Evolutionary conservation across 2,888 invertebrate genomes (phyloP), one percentile per base, ranked within the genome.

Genomic region (Melieria picta): DNA sequence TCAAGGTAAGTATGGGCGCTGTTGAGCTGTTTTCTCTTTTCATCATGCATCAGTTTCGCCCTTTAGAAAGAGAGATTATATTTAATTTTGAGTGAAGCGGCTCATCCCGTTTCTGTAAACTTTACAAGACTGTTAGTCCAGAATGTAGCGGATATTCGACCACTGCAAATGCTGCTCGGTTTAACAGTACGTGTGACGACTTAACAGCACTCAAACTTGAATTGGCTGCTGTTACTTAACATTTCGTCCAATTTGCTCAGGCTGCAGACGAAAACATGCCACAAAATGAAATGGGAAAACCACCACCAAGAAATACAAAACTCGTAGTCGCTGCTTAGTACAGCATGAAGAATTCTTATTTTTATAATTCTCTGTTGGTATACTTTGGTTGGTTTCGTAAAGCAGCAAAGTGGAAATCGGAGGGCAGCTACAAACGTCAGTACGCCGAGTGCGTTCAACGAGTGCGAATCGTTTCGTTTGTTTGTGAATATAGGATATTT

Each of bases 371-470:
- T 30, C 30, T 30, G 30, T 30, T 30, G 30, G 30, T 30, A 30
- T 30, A 30, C 30, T 30, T 30, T 30, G 30, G 30, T 30, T 30
- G 30, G 30, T 30, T 30, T 30, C 30, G 30, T 30, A 30, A 30
- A 30, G 45, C 45, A 57, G 68, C 13, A 52, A 56, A 71, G 56
- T 55, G 47, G 9, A 70, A 61, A 52, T 73, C 56, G 45, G n/a
- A 65, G 58, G 10, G 46, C 48, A n/a, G 4, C n/a, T 42, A 11
- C 58, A 57, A 69, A 65, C 16, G 55, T 72, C 72, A 74, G 74
- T 74, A 63, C 70, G 65, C 65, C 56, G 65, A 70, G 62, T 60
- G 56, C 64, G 61, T 64, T 72, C 67, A 66, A 45, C 72, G 74
- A 72, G 72, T 67, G 43, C 56, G 50, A 66, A 45, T 74, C 30